Percentiles rank a stretch among this genome's conserved stretches.
phyloP scores from a whole-genome alignment of 1,140 invertebrate species.

The Orussus abietinus region DNA sequence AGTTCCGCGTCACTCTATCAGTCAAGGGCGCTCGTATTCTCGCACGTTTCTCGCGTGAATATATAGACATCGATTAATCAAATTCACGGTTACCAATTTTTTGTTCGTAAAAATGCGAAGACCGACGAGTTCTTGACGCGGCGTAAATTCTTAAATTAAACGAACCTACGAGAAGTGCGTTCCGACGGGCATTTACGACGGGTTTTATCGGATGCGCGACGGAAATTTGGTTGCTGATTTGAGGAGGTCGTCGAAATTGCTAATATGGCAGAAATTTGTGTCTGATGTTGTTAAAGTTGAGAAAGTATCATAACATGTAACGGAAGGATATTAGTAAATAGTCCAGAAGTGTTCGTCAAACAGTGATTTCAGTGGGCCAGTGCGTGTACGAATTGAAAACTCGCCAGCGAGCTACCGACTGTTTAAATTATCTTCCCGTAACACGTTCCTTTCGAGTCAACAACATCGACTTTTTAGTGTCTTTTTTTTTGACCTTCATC shows the following conservation, averaged over 20 bases:
- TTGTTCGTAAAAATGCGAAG: conserved; percentile 4
- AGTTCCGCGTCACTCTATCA: not conserved
- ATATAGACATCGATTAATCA: no score
- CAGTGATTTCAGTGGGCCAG: conserved; percentile 10
- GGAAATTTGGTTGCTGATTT: conserved; percentile 25
- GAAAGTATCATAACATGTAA: conserved; percentile 28
- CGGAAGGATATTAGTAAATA: conserved; percentile 15
- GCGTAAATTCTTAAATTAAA: not conserved
- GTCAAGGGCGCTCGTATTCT: no score
- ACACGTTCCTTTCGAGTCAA: conserved; percentile 17
- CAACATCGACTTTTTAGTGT: conserved; percentile 30
- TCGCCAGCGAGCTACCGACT: not conserved
- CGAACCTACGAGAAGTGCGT: no score
- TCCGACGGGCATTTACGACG: no score
- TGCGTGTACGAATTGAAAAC: conserved; percentile 9
- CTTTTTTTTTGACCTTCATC: conserved; percentile 24
- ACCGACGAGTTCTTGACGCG: no score
- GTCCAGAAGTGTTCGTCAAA: conserved; percentile 22
- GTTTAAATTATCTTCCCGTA: conserved; percentile 7
- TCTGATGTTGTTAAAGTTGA: conserved; percentile 38
- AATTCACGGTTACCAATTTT: conserved; percentile 1
- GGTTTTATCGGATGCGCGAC: no score
- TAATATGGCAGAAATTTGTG: conserved; percentile 40
- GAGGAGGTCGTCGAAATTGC: conserved; percentile 29
- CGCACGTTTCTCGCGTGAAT: no score